Evolutionary conservation across 1,140 invertebrate species (phyloP).

Genomic region (Drosophila erecta): DNA sequence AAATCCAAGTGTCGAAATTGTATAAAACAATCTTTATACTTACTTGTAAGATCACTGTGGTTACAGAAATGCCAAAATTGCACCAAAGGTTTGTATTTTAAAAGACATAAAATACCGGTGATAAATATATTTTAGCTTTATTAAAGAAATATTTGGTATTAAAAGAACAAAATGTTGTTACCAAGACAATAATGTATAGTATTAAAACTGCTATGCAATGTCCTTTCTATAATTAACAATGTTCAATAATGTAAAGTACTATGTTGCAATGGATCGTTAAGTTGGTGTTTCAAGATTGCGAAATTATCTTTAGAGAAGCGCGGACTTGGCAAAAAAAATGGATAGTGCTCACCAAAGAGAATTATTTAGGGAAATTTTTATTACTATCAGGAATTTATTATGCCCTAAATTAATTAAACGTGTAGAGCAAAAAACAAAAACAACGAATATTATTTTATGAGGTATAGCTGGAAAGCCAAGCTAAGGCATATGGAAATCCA

Average conservation of each 20-base stretch:
- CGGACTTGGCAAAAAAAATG: constrained; percentile 5
- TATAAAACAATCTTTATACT: too few species aligned
- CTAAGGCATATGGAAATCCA: background rate
- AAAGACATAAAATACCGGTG: too few species aligned
- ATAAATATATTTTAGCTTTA: too few species aligned
- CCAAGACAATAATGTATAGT: too few species aligned
- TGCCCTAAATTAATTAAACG: background rate
- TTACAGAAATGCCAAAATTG: too few species aligned
- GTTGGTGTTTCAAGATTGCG: background rate
- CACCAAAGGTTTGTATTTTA: too few species aligned
- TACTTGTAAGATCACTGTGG: too few species aligned
- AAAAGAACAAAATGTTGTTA: too few species aligned
- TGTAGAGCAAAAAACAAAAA: too few species aligned
- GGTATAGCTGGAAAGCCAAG: background rate
- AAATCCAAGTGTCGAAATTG: too few species aligned
- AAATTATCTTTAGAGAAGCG: constrained; percentile 9
- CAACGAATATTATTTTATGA: background rate
- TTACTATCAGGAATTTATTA: background rate
- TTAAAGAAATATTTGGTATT: too few species aligned
- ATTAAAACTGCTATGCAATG: too few species aligned
- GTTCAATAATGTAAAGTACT: background rate
- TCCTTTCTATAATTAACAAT: background rate
- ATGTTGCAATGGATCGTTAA: background rate
- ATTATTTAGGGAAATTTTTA: constrained; percentile 12
- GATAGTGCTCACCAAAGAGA: constrained; percentile 6